These are phyloP conservation scores for Thaumatotibia leucotreta DNA, from an alignment of 1,140 invertebrate genomes.

Conservation along the genomic window DNA sequence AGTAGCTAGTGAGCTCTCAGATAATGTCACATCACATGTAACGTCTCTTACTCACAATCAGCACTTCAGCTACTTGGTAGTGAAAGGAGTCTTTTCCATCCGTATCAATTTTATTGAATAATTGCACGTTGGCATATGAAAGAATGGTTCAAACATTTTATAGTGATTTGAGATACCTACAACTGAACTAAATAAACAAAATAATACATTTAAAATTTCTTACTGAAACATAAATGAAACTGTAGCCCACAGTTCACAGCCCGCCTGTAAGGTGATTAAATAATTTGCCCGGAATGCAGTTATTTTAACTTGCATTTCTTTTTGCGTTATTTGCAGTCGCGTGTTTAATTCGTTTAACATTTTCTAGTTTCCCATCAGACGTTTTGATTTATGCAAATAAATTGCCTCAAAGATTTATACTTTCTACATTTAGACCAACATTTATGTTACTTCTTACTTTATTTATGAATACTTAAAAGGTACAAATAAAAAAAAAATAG, in stretches of 20 bases:
- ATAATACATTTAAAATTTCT: background rate
- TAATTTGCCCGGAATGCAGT: constrained; percentile 11
- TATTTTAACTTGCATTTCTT: background rate
- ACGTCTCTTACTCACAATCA: too few relatives aligned
- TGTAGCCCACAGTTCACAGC: background rate
- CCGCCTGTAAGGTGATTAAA: constrained; percentile 16
- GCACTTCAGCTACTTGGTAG: too few relatives aligned
- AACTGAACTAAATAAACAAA: background rate
- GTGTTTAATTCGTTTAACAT: constrained; percentile 11
- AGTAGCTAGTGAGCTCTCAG: too few relatives aligned
- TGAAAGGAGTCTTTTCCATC: too few relatives aligned
- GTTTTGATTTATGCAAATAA: background rate
- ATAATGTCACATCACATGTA: too few relatives aligned
- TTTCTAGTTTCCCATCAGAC: background rate
- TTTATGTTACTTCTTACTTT: too few relatives aligned
- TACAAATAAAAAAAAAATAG: too few relatives aligned
- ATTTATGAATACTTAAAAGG: too few relatives aligned
- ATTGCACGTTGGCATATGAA: too few relatives aligned
- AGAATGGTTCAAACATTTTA: too few relatives aligned
- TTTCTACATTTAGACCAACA: background rate
- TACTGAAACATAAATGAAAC: background rate
- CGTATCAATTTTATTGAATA: too few relatives aligned
- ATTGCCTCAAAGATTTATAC: background rate
- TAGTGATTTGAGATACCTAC: too few relatives aligned
- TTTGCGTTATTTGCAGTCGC: constrained; percentile 4